Base-by-base conservation (phyloP, 2,888 invertebrate genomes). In the Ectobius pallidus region DNA sequence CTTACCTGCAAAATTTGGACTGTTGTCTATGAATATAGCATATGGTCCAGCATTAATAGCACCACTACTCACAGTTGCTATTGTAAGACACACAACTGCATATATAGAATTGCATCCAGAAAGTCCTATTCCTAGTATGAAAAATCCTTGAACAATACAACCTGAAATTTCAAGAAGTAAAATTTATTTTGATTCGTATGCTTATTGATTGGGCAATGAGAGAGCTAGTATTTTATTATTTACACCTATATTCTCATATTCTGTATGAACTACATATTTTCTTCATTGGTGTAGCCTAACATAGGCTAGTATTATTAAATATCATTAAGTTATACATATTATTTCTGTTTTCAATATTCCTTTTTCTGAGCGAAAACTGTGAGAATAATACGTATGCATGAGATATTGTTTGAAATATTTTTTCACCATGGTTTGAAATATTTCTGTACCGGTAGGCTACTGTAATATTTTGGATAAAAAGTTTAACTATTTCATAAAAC, bases 1-100 rank as follows among this genome's bases (percentile, higher is more conserved):
- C 25, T 71, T 49, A 74, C 81, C 80, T 39, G 82, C 81, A 76
- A 80, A 82, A 72, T 81, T 80, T 7, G 82, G 81, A 71, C 90
- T 88, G 67, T 91, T 84, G 77, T 92, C 91, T 7, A 92, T 90
- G 71, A 90, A 85, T 69, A 86, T 88, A 2, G 91, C 88, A 32
- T 90, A 81, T 1, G 89, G 88, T 0, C 91, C 91, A 0, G 90
- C 87, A 0, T 90, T 89, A 2, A 89, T 87, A 0, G 90, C 88
- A 0, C 92, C 92, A 78, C 89, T 89, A 6, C 88, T 83, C 46
- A 87, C 87, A 1, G 88, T 87, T 0, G 90, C 89, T 16, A 86
- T 76, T 44, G 88, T 87, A 75, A 91, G 82, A 75, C 89, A 86
- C 2, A 87, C 78, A 49, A 90, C 86, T 0, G 90, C 90, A 2